Conservation (phyloP, 2,113 vertebrate genomes). For the Lamprologus tigripictilis region DNA sequence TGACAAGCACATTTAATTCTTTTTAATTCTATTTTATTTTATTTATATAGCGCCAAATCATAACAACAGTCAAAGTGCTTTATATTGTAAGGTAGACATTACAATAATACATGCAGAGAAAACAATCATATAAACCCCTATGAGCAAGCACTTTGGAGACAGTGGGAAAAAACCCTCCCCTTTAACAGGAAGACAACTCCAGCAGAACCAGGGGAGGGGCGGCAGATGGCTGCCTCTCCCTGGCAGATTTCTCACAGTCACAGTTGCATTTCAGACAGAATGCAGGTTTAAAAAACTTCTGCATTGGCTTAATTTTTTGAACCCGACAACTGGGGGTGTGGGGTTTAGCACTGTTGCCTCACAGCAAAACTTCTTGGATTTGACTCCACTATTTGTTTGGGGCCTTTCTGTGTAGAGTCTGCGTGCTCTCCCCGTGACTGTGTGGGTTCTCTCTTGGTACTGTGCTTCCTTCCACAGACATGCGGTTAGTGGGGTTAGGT, state of each 20-base stretch:
- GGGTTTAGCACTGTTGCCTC: background rate
- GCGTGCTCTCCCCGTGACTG: background rate
- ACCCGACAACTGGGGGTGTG: rapidly evolving
- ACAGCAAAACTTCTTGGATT: rapidly evolving
- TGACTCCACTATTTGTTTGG: background rate
- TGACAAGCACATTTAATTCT: background rate
- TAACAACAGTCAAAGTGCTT: rapidly evolving
- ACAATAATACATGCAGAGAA: background rate
- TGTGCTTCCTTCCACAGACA: background rate
- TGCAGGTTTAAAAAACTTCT: background rate
- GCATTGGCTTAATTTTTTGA: background rate
- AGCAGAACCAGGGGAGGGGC: background rate
- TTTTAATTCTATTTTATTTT: rapidly evolving
- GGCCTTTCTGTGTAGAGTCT: background rate
- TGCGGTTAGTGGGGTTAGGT: background rate
- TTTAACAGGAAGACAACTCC: background rate
- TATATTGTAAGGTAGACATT: background rate
- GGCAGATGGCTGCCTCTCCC: background rate
- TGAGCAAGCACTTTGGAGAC: background rate
- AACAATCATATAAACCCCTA: background rate
- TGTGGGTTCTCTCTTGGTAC: background rate
- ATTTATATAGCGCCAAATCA: background rate
- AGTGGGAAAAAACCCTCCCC: background rate
- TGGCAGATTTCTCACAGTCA: background rate
- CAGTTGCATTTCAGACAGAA: background rate